phyloP scores from a whole-genome alignment of 2,888 invertebrate species.

The Parochlus steinenii region DNA sequence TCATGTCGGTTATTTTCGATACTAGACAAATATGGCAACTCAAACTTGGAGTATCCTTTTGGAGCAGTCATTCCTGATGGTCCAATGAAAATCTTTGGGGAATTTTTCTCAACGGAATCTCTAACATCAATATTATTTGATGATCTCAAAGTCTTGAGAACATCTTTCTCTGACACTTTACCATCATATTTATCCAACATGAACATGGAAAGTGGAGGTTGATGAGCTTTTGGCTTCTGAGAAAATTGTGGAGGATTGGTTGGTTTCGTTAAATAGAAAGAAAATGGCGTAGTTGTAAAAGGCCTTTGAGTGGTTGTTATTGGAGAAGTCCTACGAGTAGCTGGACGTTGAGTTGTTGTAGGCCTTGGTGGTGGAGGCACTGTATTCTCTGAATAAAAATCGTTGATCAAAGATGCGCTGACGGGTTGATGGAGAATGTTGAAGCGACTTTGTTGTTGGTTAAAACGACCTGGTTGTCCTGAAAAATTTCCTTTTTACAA shows the following conservation, averaged over 20 bases:
- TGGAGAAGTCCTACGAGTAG: constrained; percentile 22
- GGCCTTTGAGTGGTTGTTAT: constrained; percentile 15
- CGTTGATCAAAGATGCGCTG: constrained; percentile 20
- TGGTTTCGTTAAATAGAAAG: constrained; percentile 27
- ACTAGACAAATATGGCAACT: constrained; percentile 64
- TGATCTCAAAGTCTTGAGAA: constrained; percentile 47
- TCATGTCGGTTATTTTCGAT: constrained; percentile 49
- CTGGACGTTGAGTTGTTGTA: constrained; percentile 14
- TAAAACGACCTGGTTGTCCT: not conserved
- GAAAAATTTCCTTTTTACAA: constrained; percentile 16
- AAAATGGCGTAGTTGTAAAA: constrained; percentile 28
- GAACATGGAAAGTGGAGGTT: constrained; percentile 70
- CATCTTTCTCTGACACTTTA: constrained; percentile 47
- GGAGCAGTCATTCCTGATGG: constrained; percentile 57
- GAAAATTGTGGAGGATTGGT: constrained; percentile 28
- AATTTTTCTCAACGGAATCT: constrained; percentile 46
- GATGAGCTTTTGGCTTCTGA: constrained; percentile 52
- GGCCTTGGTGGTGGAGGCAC: constrained; percentile 13
- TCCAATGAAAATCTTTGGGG: constrained; percentile 67
- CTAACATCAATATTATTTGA: constrained; percentile 61
- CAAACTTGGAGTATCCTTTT: constrained; percentile 59
- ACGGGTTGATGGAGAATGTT: constrained; percentile 23
- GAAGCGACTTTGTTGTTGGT: constrained; percentile 20
- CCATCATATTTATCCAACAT: constrained; percentile 35
- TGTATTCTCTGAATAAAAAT: constrained; percentile 10